Evolutionary conservation across 2,888 invertebrate species (phyloP), one percentile per base, ranked within the genome.

Genomic region (Nomada fabriciana): DNA sequence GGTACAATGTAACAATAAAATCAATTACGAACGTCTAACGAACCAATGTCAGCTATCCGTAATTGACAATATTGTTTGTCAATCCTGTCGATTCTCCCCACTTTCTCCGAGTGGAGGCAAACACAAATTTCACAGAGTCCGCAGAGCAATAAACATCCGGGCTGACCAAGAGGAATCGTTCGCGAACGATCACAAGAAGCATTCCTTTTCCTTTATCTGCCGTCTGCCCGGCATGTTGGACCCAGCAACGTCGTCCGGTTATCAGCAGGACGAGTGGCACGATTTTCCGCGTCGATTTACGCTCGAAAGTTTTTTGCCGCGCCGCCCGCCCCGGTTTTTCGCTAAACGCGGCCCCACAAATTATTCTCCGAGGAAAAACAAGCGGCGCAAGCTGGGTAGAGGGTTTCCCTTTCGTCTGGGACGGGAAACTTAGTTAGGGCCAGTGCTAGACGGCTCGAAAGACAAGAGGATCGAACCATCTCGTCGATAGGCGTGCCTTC

Each of bases 331-430:
- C 43, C 13, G 20, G 0, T 29, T 18, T 13, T 3, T 47, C 15
- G 67, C 55, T 55, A 55, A 70, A 64, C 63, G 13, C 15, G 23
- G 42, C 23, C 18, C 71, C 52, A 67, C 80, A 57, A 82, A 80
- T 80, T 75, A 71, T 75, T 72, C 25, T 18, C 7, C 36, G 23
- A 53, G 57, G 80, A 75, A 72, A 76, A 80, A 82, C 75, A 75
- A 67, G 15, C 36, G 29, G 4, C 67, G 73, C 25, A 20, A 29
- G 18, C 20, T 4, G 18, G n/a, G 23, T 4, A 7, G 13, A 25
- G 20, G 42, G 50, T 67, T 65, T 57, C 73, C 73, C 68, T 70
- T 55, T 68, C 29, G 55, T 57, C 29, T 23, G 55, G 52, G 4
- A 18, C 20, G 23, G 23, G 61, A 55, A 68, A 77, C 72, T 77